A percentile compares a stretch with the other conserved stretches of the same genome.
Conservation (phyloP, 92 coral and sea anemone genomes). For the Epizoanthus illoricatus region DNA sequence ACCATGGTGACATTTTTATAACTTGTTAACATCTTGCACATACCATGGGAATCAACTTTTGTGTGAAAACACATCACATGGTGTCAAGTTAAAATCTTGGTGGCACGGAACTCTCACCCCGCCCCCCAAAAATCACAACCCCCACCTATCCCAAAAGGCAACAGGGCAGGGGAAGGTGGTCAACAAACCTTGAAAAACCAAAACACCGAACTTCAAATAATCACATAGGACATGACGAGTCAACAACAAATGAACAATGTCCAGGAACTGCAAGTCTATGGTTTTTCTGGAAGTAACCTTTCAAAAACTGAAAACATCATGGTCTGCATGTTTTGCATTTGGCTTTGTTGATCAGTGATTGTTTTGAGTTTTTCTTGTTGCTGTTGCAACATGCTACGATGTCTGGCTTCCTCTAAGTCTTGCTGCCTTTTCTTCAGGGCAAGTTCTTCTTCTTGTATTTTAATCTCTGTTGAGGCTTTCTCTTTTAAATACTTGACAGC, state of each 20-base stretch:
- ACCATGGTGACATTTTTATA: too few relatives aligned
- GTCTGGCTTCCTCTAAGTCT: constrained; percentile 9
- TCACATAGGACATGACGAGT: too few relatives aligned
- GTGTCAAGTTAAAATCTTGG: too few relatives aligned
- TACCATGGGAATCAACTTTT: too few relatives aligned
- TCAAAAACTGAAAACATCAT: constrained; percentile 5
- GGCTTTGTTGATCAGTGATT: not conserved
- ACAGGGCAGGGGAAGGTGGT: too few relatives aligned
- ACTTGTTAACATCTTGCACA: too few relatives aligned
- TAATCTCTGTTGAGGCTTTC: constrained; percentile 23
- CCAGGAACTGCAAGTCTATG: not conserved
- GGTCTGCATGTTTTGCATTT: constrained; percentile 8
- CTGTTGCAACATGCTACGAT: not conserved
- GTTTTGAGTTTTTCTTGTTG: constrained; percentile 8
- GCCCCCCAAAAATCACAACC: too few relatives aligned
- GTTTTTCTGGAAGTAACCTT: not conserved
- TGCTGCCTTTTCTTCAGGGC: not conserved
- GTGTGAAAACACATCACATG: too few relatives aligned
- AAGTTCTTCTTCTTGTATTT: not conserved
- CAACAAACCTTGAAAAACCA: too few relatives aligned
- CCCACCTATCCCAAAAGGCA: too few relatives aligned
- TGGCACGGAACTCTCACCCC: too few relatives aligned
- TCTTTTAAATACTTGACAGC: constrained; percentile 29
- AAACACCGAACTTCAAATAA: too few relatives aligned
- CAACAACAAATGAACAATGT: not conserved